Evolutionary conservation across 2,113 vertebrate genomes (phyloP), one percentile per base, ranked within the genome.

Genomic region (Microtus oregoni): DNA sequence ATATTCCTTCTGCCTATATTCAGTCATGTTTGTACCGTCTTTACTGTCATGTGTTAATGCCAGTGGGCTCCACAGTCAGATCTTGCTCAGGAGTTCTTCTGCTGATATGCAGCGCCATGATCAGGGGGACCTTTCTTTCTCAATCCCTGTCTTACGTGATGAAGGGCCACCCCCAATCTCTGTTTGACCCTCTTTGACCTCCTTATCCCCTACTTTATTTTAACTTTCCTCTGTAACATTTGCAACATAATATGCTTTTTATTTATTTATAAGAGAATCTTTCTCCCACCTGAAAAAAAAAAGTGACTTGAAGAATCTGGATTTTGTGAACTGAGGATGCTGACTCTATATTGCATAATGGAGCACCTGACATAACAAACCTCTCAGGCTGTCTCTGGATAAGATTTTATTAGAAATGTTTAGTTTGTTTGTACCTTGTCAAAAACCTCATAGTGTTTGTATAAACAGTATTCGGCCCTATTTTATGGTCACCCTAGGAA

Each of bases 1-100:
- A 52, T 90, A 41, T 92, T 88, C 78, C 89, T 96, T 91, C 78
- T 91, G 65, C 70, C 91, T 92, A 93, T 41, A 91, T 91, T 88
- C 63, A 79, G 75, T 92, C 72, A 52, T 13, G 24, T 70, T 91
- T 12, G 41, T 65, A 35, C 20, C 28, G 79, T 86, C 79, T 91
- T 93, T 35, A 83, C n/a, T 92, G 35, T 55, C 12, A n/a, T 47
- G 44, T 72, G 35, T 86, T 91, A 92, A 93, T 87, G 94, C 22
- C 35, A 75, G 0, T n/a, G 78, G 83, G 86, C 65, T 79, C 28
- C 65, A 73, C n/a, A 92, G 79, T 85, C 82, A 86, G 11, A 41
- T 90, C 78, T 82, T 94, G 32, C 55, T 47, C 68, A 11, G 55
- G 75, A 8, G 30, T 85, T 20, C 38, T 79, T 20, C 38, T 91